Evolutionary conservation across 1,140 invertebrate genomes (phyloP), one percentile per base, ranked within the genome.

Genomic region (Apolygus lucorum): DNA sequence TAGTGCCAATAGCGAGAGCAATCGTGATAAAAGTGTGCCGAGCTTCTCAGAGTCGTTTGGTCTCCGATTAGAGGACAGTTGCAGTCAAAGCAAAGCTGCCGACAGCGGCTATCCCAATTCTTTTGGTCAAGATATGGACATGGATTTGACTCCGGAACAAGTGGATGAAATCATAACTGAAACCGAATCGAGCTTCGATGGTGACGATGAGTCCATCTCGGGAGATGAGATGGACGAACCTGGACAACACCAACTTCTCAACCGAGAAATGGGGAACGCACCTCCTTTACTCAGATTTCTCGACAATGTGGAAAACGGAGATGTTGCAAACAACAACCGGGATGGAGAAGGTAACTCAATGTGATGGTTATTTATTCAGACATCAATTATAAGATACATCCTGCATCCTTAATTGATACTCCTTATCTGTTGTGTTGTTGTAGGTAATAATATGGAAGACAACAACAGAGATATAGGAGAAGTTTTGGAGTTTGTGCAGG

Each of bases 61-160:
- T 27, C 34, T 13, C 2, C 8, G 17, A 29, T 14, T 42, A 2
- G 27, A 8, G 22, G 52, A 71, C 29, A 62, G 63, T 26, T n/a
- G n/a, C n/a, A 74, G 70, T 70, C 62, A 70, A 24, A 72, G 71
- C 34, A 74, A 70, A 69, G 71, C 70, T 2, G 78, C 78, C 64
- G 83, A 84, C 73, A 82, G 82, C 52, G 82, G 81, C 4, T 83
- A 82, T 73, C 81, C 81, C 28, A 81, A 82, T 70, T 80, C 81
- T 0, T 80, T 79, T 1, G 77, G 74, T 8, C 77, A 75, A 24
- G 79, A 81, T 26, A 78, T 79, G 70, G 75, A 76, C 28, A 67
- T 74, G 70, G 75, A 76, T 68, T 34, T 75, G 52, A 76, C 75
- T 17, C 75, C 73, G 8, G 74, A 75, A 71, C 74, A 75, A 63